Evolutionary conservation across 2,113 vertebrate species (phyloP), one percentile per base, ranked within the genome.

Genomic region (Microtus ochrogaster): DNA sequence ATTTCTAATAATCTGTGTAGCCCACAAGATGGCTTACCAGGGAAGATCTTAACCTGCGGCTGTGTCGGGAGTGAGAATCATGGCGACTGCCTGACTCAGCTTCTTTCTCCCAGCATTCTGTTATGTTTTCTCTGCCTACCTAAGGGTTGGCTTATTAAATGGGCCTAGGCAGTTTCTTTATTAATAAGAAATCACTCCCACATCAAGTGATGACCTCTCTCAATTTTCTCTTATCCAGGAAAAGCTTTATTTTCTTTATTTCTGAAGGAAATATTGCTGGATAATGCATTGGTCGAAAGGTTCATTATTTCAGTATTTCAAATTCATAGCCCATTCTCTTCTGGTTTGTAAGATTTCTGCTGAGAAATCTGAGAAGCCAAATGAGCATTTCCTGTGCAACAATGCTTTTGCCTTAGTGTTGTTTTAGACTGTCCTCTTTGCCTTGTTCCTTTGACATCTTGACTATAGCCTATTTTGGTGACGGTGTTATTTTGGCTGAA

Each of bases 231-330:
- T 92, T 85, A 63, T 39, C 12, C 78, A 17, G 4, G 77, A 84
- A 85, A 92, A 33, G 9, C 47, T 91, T 78, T 77, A 70, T 95
- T 95, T 84, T 28, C 70, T 41, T 68, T 30, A 52, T 87, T 91
- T 94, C 39, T 85, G 16, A 85, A 85, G 41, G 17, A 66, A 44
- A 7, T 66, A 12, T 44, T 41, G 8, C 41, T 95, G 24, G n/a
- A 26, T 82, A 61, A 2, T 13, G 3, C 22, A 1, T 28, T 52
- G 16, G 41, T 24, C 6, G 19, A 55, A 28, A 44, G 41, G 52
- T 39, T 91, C 52, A 26, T 87, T 49, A 55, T 47, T 89, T 85
- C 1, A 63, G 39, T 26, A 79, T 30, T 68, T 68, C 76, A 36
- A 91, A 77, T 77, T 19, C 36, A 17, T n/a, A 41, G 33, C 72